Conservation (phyloP, 2,113 vertebrate species). For the Fulmarus glacialis region DNA sequence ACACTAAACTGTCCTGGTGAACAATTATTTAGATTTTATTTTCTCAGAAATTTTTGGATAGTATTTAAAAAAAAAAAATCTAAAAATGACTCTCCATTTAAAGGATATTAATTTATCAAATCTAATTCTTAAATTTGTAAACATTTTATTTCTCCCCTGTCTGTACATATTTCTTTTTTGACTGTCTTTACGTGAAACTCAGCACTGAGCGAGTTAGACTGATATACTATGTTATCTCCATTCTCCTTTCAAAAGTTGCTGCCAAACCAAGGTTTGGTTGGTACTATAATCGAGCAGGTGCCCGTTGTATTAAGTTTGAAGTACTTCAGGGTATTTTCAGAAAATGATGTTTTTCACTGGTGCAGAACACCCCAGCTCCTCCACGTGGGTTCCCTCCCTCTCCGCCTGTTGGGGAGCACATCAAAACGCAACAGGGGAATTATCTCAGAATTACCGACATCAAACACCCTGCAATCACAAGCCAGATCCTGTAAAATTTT, state of each 20-base stretch:
- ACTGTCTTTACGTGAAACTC: background rate
- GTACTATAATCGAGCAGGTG: too few species aligned
- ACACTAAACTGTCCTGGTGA: too few species aligned
- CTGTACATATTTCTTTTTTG: background rate
- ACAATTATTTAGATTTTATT: background rate
- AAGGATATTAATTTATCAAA: background rate
- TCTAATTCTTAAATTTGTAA: background rate
- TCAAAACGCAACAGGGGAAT: background rate
- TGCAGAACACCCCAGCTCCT: background rate
- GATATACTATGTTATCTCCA: rapidly evolving
- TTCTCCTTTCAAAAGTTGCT: background rate
- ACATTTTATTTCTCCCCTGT: too few species aligned
- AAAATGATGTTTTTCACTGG: too few species aligned
- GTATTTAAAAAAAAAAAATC: background rate
- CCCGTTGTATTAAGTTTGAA: background rate
- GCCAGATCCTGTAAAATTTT: background rate
- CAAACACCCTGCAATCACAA: background rate
- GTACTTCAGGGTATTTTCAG: background rate
- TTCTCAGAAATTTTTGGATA: background rate
- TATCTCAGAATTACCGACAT: too few species aligned
- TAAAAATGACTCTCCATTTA: background rate
- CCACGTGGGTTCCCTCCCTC: too few species aligned
- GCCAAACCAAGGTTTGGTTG: background rate
- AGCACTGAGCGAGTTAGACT: background rate
- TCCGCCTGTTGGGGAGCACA: background rate